Base-by-base conservation (phyloP, 1,140 invertebrate species). In the Saccostrea glomerata region DNA sequence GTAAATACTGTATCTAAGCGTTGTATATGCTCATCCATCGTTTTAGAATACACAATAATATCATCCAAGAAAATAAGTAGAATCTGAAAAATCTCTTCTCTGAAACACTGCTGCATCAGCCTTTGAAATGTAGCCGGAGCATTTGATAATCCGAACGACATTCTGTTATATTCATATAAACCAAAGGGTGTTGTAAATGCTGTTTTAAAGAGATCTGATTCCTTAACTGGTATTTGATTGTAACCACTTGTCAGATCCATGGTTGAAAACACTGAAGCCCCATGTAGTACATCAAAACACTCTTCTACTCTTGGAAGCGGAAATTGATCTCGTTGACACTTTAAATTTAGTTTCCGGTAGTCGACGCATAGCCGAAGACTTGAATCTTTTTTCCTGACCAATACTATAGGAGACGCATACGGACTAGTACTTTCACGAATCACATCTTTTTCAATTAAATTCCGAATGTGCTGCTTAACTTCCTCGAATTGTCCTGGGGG, bases 261-360 rank as follows among this genome's bases (percentile, higher is more conserved):
- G 0, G 94, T 93, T 0, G 93, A 92, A 88, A 96, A 96, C 54
- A 94, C 92, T 11, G 86, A 93, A 9, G 91, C 92, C 2, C 94
- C 95, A 4, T 88, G 20, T 0, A 96, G 88, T 6, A 84, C 87
- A 54, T 94, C 88, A 4, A 96, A 87, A 13, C 90, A 91, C 36
- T 96, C 95, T n/a, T 96, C 94, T 25, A 96, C 95, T 7, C 92
- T 82, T 0, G 95, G 96, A 3, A 96, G 87, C 91, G 96, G 96
- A 91, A 95, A 96, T 63, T 89, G 92, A 90, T 96, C 96, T 84
- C 30, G 30, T 36, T 36, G 30, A 36, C 30, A 36, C 30, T 36
- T n/a, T 36, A 36, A 36, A 36, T 36, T 36, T 36, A n/a, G n/a
- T n/a, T n/a, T n/a, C n/a, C n/a, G n/a, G n/a, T n/a, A n/a, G n/a